Base-by-base conservation (phyloP, 1,140 invertebrate genomes). In the Trichoplusia ni region DNA sequence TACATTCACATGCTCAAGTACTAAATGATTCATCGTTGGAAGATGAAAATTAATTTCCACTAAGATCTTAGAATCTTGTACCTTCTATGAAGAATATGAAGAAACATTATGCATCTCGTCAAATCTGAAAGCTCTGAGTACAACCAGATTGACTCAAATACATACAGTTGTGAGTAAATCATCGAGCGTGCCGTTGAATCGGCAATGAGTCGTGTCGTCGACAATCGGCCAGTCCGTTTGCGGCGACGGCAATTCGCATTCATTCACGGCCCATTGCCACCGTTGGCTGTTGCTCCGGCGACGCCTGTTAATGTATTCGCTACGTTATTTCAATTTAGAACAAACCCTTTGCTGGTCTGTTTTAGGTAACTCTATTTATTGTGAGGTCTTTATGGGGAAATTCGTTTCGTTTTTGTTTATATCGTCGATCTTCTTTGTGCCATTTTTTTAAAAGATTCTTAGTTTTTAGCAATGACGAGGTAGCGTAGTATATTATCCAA, bases 181-280 rank as follows among this genome's bases (percentile, higher is more conserved):
- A 76, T 72, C 67, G 69, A 84, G 75, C 64, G 79, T 63, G 63
- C 67, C 71, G 79, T 81, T 81, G 82, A 85, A 87, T 87, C 77
- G 71, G 73, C 85, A 88, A 86, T 86, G 82, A 84, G 79, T 80
- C 77, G 83, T 81, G 79, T 75, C 78, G 80, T 75, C 81, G 78
- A 84, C 82, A 84, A 85, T 85, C 84, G 80, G 65, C 77, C 68
- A 71, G 80, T 71, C 80, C 75, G 83, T 83, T 84, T 86, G 85
- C 74, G 85, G 85, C 82, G 73, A 82, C 82, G 77, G 70, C 84
- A 87, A 82, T 84, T 83, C 81, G 69, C 66, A 84, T 86, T 88
- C 85, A 88, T 83, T 85, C 82, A 84, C 72, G 80, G 81, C 49
- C 81, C 75, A 83, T 84, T 83, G 81, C 61, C 53, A 25, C 60